Percentiles rank a stretch among this genome's conserved stretches.
Evolutionary conservation across 2,797 vertebrate species (phyloP).

Genomic region (Melanotaenia boesemani): DNA sequence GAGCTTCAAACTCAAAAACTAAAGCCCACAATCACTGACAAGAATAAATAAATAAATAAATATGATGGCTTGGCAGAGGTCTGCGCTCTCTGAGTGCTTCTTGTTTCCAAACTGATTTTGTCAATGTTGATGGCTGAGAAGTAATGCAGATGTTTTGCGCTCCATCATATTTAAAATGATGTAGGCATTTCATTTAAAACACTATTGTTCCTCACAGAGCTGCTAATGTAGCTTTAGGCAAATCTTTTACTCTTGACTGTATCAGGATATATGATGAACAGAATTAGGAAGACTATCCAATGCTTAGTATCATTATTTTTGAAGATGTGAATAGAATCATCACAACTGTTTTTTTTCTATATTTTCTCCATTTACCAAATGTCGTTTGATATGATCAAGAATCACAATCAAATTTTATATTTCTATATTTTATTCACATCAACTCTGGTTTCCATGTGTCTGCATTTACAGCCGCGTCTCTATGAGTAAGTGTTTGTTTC

Average conservation of each 20-base stretch:
- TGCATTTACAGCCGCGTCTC: conserved; percentile 49
- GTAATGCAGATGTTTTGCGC: too few species aligned
- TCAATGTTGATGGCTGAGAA: too few species aligned
- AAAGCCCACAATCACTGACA: too few species aligned
- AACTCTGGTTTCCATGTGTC: conserved; percentile 39
- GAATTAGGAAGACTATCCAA: too few species aligned
- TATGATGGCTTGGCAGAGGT: too few species aligned
- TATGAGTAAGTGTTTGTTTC: conserved; percentile 46
- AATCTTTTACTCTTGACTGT: neutral
- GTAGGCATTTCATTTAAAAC: neutral
- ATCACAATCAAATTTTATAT: neutral
- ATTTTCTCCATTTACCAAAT: neutral
- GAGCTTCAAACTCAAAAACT: too few species aligned
- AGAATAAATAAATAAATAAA: too few species aligned
- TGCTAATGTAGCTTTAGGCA: neutral
- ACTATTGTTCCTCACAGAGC: neutral
- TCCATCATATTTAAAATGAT: neutral
- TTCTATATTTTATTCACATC: neutral
- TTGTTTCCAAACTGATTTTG: too few species aligned
- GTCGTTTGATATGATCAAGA: neutral
- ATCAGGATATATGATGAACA: neutral
- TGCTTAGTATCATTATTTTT: too few species aligned
- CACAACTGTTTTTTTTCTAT: neutral
- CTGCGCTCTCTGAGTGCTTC: too few species aligned
- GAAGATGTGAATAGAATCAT: neutral